Conservation (phyloP, 2,888 invertebrate genomes). For the Patella caerulea region DNA sequence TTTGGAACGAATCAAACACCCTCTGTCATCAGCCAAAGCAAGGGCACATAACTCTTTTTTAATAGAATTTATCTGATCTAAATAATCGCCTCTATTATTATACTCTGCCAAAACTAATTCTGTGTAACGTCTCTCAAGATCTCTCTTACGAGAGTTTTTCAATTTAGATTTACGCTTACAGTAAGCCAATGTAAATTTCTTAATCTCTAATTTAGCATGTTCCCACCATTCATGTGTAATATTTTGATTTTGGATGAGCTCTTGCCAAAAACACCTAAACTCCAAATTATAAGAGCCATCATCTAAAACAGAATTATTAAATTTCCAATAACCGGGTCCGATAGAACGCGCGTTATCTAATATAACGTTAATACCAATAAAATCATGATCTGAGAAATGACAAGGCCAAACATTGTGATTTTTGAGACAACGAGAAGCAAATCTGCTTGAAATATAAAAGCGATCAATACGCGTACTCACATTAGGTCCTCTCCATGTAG, state of each 20-base stretch:
- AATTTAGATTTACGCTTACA: conserved; percentile 11
- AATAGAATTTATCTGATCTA: background rate
- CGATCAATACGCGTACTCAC: background rate
- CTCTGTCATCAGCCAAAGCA: background rate
- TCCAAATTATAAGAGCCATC: background rate
- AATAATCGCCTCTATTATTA: conserved; percentile 17
- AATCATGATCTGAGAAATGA: conserved; percentile 5
- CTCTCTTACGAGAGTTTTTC: conserved; percentile 1
- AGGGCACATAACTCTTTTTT: background rate
- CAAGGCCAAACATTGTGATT: background rate
- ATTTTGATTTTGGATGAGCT: background rate
- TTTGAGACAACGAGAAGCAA: background rate
- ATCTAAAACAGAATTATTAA: background rate
- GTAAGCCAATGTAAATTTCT: background rate
- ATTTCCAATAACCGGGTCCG: conserved; percentile 5
- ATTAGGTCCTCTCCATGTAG: background rate
- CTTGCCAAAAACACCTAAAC: background rate
- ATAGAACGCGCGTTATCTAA: background rate
- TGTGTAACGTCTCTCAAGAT: conserved; percentile 8
- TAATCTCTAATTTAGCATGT: background rate
- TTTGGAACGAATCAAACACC: background rate
- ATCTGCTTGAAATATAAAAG: background rate
- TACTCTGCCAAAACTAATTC: conserved; percentile 14
- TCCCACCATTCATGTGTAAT: background rate
- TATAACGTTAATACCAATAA: background rate